These are phyloP conservation scores for Vidua macroura DNA, from an alignment of 2,113 vertebrate species.

Conservation along the genomic window DNA sequence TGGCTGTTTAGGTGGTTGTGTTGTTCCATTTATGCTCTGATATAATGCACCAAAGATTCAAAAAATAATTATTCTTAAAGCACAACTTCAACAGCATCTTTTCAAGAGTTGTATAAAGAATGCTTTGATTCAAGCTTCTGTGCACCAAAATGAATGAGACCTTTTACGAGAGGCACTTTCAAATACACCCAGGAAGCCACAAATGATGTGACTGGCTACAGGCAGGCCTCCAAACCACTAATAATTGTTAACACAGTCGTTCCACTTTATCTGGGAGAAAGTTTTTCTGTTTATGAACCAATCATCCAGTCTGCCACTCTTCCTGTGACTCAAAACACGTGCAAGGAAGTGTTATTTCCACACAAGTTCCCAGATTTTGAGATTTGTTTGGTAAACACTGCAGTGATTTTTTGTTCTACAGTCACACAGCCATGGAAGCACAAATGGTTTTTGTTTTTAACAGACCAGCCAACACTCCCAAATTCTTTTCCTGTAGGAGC, in stretches of 20 bases:
- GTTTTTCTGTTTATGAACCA: conserved; percentile 24
- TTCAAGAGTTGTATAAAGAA: conserved; percentile 29
- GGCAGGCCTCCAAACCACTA: conserved; percentile 15
- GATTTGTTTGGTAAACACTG: background rate
- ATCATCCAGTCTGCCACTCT: background rate
- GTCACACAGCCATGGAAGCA: background rate
- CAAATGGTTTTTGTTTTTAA: background rate
- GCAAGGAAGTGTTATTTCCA: conserved; percentile 18
- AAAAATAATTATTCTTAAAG: conserved; percentile 7
- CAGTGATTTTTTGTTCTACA: background rate
- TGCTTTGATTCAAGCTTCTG: conserved; percentile 36
- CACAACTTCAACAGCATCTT: conserved; percentile 15
- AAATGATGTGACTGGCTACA: background rate
- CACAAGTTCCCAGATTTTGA: background rate
- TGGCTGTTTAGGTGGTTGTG: background rate
- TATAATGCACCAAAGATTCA: conserved; percentile 4
- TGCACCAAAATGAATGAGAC: conserved; percentile 41
- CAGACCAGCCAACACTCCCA: background rate
- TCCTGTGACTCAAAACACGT: conserved; percentile 31
- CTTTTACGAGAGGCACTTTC: conserved; percentile 8
- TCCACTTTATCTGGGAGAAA: conserved; percentile 22
- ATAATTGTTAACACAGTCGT: background rate
- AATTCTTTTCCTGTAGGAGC: background rate
- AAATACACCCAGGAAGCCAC: conserved; percentile 41
- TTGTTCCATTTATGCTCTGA: background rate